A percentile compares a stretch with the other conserved stretches of the same genome.
phyloP scores from a whole-genome alignment of 1,140 invertebrate genomes.

The Atta cephalotes region DNA sequence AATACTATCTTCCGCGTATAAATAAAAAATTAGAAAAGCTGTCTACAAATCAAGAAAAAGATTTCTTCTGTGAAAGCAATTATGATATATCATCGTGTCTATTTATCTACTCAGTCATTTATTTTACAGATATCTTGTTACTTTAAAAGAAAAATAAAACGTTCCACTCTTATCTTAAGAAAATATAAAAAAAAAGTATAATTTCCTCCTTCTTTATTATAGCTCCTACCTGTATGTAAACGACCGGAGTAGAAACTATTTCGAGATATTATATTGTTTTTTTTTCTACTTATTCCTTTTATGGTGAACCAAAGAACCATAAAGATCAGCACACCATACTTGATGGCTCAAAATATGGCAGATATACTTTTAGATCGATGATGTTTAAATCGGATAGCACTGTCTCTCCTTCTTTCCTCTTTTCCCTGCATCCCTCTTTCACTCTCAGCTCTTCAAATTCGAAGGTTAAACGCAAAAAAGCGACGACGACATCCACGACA shows the following conservation, averaged over 20 bases:
- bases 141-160: not conserved
- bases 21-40: not conserved
- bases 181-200: not conserved
- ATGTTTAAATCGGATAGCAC: not conserved
- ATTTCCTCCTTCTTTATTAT: not conserved
- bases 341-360: not conserved
- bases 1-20: not conserved
- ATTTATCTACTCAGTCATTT: not conserved
- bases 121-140: not conserved
- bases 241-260: not conserved
- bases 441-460: slow-evolving; percentile 50
- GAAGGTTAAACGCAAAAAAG: slow-evolving; percentile 77
- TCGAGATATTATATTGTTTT: not conserved
- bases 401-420: not conserved
- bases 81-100: not conserved
- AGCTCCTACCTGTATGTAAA: not conserved
- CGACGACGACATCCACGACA: slow-evolving; percentile 57
- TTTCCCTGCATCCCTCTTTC: not conserved
- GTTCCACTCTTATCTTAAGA: not conserved
- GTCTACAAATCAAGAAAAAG: not conserved
- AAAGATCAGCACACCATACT: not conserved
- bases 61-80: not conserved
- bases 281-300: not conserved
- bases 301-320: not conserved
- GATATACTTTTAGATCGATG: not conserved